phyloP scores from a whole-genome alignment of 2,113 vertebrate genomes.

The Percina caprodes region DNA sequence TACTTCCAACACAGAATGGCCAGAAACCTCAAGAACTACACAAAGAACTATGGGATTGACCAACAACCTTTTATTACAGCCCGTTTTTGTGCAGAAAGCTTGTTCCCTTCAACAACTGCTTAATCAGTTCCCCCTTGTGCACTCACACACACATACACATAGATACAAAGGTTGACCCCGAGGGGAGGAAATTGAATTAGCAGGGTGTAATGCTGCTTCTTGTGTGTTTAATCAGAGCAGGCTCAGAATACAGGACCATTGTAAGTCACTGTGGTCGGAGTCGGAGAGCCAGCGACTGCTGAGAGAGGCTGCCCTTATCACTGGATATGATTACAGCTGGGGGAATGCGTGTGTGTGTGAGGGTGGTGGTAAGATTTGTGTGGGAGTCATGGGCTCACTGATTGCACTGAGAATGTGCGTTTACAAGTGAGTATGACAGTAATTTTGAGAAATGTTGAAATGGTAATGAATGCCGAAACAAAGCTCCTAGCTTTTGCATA shows the following conservation, averaged over 20 bases:
- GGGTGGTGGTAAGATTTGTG: slow-evolving; percentile 44
- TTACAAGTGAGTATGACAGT: slow-evolving; percentile 10
- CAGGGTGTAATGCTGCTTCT: slow-evolving; percentile 75
- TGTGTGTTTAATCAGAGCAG: slow-evolving; percentile 80
- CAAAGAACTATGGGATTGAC: neutral
- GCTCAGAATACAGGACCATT: slow-evolving; percentile 74
- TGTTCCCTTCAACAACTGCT: slow-evolving; percentile 49
- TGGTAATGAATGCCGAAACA: neutral
- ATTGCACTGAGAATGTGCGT: slow-evolving; percentile 56
- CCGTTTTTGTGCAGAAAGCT: slow-evolving; percentile 42
- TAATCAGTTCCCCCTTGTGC: slow-evolving; percentile 54
- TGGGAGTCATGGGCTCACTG: slow-evolving; percentile 67
- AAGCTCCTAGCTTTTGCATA: neutral
- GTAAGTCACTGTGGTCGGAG: slow-evolving; percentile 61
- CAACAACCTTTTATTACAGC: neutral
- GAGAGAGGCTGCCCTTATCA: slow-evolving; percentile 73
- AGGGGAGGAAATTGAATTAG: slow-evolving; percentile 81
- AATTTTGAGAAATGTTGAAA: neutral
- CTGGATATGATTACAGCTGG: slow-evolving; percentile 74
- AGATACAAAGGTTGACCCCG: slow-evolving; percentile 59
- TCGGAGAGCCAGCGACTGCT: slow-evolving; percentile 61
- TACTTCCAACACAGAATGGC: neutral
- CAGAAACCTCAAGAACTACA: neutral
- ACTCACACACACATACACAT: slow-evolving; percentile 41
- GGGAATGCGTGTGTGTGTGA: slow-evolving; percentile 37